Percentiles rank a stretch among this genome's conserved stretches.
phyloP scores from a whole-genome alignment of 2,797 vertebrate species.

The Threskiornis aethiopicus region DNA sequence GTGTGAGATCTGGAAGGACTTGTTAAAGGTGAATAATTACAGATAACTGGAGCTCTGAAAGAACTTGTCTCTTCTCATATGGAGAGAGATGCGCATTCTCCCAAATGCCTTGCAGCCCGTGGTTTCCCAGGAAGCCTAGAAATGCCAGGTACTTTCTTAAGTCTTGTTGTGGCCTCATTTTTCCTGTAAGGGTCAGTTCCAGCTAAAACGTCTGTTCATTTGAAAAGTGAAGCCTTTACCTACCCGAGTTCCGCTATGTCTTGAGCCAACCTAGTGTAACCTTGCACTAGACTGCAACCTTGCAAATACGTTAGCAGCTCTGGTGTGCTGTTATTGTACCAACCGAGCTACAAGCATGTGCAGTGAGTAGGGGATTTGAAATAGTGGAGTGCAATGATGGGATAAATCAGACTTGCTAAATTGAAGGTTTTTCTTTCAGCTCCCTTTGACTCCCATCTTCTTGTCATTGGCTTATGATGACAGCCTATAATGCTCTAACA shows the following conservation, averaged over 20 bases:
- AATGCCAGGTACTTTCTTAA: not conserved
- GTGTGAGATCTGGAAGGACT: not conserved
- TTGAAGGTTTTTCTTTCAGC: not conserved
- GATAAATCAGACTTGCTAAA: not conserved
- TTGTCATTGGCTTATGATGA: not conserved
- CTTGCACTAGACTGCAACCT: not conserved
- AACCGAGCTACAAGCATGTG: fast-evolving
- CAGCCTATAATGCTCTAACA: not conserved
- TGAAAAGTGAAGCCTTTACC: not conserved
- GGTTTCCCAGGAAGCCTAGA: not conserved
- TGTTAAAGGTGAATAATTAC: not conserved
- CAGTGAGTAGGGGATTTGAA: not conserved
- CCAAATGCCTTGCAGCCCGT: not conserved
- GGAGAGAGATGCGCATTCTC: not conserved
- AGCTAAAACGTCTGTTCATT: not conserved
- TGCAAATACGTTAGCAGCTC: not conserved
- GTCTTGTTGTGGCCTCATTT: not conserved
- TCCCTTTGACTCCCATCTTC: not conserved
- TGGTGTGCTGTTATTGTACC: not conserved
- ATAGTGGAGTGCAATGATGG: not conserved
- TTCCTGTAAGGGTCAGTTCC: not conserved
- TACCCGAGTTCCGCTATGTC: not conserved
- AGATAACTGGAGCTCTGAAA: not conserved
- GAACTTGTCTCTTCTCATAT: not conserved
- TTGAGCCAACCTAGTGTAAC: not conserved